phyloP scores from a whole-genome alignment of 2,113 vertebrate species.

The Oceanites oceanicus region DNA sequence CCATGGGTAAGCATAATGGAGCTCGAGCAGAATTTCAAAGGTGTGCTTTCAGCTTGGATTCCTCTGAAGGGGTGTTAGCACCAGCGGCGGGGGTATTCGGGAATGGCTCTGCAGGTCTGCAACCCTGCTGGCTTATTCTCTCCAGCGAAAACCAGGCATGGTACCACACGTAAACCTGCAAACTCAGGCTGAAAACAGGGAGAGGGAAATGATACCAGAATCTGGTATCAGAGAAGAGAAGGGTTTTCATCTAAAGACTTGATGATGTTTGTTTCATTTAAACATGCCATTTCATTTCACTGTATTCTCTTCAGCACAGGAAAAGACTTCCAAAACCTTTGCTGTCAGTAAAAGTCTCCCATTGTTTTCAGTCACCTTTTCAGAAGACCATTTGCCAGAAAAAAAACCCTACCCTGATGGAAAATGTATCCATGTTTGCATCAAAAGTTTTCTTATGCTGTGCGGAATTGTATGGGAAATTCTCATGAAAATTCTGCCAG shows the following conservation, averaged over 20 bases:
- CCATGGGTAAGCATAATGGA: background rate
- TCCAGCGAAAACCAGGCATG: background rate
- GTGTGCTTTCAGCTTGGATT: background rate
- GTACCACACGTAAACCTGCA: background rate
- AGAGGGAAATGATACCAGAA: background rate
- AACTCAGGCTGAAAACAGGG: background rate
- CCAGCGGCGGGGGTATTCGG: background rate
- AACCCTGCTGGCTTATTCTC: background rate
- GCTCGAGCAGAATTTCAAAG: background rate
- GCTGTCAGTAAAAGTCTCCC: background rate
- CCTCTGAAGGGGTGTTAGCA: background rate
- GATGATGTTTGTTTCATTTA: background rate
- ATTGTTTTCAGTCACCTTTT: background rate
- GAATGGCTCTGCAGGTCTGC: background rate
- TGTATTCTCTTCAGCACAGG: fast-evolving
- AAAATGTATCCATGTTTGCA: background rate
- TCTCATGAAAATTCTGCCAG: background rate
- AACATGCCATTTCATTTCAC: background rate
- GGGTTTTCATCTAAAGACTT: background rate
- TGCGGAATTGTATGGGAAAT: background rate
- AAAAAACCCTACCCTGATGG: background rate
- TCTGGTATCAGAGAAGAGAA: background rate
- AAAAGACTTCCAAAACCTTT: background rate
- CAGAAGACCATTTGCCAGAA: background rate
- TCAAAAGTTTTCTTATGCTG: background rate